Evolutionary conservation across 2,113 vertebrate genomes (phyloP).

Genomic region (Bufo gargarizans): DNA sequence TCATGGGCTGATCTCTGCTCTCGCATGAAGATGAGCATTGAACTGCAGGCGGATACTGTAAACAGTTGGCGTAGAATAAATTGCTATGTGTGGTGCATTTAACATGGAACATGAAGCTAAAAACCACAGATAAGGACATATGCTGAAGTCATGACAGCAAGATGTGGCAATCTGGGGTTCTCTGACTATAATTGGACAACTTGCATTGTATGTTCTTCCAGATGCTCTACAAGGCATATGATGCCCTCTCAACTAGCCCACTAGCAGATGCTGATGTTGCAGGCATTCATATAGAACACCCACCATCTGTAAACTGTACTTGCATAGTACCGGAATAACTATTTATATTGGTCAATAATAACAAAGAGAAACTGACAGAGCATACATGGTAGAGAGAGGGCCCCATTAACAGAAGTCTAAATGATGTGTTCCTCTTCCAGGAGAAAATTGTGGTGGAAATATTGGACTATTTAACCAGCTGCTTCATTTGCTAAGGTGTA

Average conservation of each 20-base stretch:
- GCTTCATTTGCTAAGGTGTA: too few relatives aligned
- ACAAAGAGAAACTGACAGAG: not conserved
- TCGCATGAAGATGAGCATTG: slow-evolving; percentile 8
- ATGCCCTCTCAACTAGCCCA: not conserved
- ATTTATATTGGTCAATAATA: not conserved
- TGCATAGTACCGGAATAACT: not conserved
- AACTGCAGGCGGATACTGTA: not conserved
- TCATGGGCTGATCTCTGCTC: slow-evolving; percentile 19
- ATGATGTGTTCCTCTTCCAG: not conserved
- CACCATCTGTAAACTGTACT: not conserved
- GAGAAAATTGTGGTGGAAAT: not conserved
- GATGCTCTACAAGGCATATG: not conserved
- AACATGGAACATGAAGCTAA: not conserved
- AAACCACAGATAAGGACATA: not conserved
- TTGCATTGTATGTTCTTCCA: not conserved
- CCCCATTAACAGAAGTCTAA: not conserved
- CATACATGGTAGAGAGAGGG: not conserved
- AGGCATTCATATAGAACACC: not conserved
- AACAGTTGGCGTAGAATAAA: not conserved
- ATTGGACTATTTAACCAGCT: too few relatives aligned
- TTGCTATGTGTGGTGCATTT: not conserved
- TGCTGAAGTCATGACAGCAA: not conserved
- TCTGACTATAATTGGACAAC: not conserved
- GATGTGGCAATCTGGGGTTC: not conserved
- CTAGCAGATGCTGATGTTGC: not conserved